Base-by-base conservation (phyloP, 35 echinoderm and acorn worm genomes). In the Stichopus chloronotus region DNA sequence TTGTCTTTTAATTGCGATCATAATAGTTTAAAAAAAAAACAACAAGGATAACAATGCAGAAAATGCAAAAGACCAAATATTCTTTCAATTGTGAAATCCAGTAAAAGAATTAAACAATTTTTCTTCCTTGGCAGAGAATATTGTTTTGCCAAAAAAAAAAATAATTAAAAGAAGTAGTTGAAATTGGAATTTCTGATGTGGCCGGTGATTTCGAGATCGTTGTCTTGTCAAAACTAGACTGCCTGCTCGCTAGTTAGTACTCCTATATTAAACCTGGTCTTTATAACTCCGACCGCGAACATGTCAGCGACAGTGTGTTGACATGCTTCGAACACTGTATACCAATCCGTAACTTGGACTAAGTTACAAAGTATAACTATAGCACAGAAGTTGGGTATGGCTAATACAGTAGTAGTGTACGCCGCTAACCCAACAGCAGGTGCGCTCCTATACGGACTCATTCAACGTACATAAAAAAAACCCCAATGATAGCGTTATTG, bases 311-410 rank as follows among this genome's bases (percentile, higher is more conserved):
- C 87, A 21, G 87, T 89, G 87, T 89, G 71, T 25, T 71, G 60
- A 89, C 87, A 89, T 89, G 87, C 25, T 21, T 53, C 61, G 69
- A 89, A 89, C 82, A 85, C 80, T 83, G 82, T 20, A 85, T 89
- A 89, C 87, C 59, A 89, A 89, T 71, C 87, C 9, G 59, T 24
- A 89, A 65, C 65, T 89, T 89, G 17, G 57, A 69, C 87, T 52
- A 89, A 89, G 87, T 89, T 89, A 89, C 87, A 89, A 71, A 89
- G 87, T 89, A 43, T 43, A 52, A 89, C 87, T 89, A 21, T 63
- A 71, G 43, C 17, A 89, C 87, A 72, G 65, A 89, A 89, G 21
- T 89, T 89, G 55, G 30, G 87, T 89, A 71, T 16, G 23, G 59
- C 87, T 25, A 16, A 71, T 72, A 65, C 59, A 19, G 55, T 43